phyloP scores from a whole-genome alignment of 2,113 vertebrate genomes.

The Beaufortia kweichowensis region DNA sequence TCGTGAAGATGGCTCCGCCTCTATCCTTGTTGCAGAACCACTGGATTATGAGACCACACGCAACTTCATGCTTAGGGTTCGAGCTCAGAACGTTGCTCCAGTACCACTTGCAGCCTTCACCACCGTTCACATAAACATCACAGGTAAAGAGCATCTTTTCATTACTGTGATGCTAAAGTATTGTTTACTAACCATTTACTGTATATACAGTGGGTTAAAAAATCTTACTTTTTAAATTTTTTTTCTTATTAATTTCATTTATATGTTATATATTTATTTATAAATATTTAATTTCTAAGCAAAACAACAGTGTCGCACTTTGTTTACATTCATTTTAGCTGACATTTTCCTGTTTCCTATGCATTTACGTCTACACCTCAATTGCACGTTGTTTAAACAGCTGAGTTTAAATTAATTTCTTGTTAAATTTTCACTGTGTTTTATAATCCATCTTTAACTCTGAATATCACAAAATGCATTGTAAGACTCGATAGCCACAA shows the following conservation, averaged over 20 bases:
- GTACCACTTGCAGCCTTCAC: slow-evolving; percentile 84
- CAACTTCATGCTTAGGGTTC: slow-evolving; percentile 80
- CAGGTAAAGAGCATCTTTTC: slow-evolving; percentile 70
- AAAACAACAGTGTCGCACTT: no score
- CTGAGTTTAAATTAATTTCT: neutral
- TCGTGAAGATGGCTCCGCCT: slow-evolving; percentile 83
- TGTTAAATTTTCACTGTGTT: slow-evolving; percentile 4
- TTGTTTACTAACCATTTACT: neutral
- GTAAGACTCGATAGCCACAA: slow-evolving; percentile 14
- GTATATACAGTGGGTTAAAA: no score
- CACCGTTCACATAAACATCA: slow-evolving; percentile 78
- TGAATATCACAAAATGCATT: neutral
- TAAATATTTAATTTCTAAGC: no score
- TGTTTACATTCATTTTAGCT: no score
- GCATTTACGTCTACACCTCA: neutral
- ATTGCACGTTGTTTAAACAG: neutral
- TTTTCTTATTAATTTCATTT: no score
- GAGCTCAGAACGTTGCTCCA: slow-evolving; percentile 84
- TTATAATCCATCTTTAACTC: slow-evolving; percentile 17
- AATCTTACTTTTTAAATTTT: no score
- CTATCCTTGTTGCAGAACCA: slow-evolving; percentile 83
- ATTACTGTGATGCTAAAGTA: neutral
- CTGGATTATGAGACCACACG: slow-evolving; percentile 85
- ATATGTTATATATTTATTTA: no score
- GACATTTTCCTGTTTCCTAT: no score